Percentiles rank a stretch among this genome's conserved stretches.
Evolutionary conservation across 2,113 vertebrate species (phyloP).

Genomic region (Callorhinus ursinus): DNA sequence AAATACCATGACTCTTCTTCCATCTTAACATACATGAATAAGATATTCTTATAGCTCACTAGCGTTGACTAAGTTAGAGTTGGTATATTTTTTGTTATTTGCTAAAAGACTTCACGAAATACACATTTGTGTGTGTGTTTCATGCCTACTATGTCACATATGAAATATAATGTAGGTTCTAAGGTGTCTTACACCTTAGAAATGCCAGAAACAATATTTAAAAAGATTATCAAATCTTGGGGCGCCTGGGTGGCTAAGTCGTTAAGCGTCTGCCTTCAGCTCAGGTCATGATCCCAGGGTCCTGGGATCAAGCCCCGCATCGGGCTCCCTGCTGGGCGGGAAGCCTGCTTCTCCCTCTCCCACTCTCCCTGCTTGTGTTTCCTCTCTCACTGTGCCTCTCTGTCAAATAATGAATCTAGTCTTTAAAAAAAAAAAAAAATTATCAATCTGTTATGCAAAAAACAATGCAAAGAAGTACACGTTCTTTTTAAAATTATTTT

Average conservation of each 20-base stretch:
- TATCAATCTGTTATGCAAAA: background rate
- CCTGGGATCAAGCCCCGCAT: too few species aligned
- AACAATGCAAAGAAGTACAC: background rate
- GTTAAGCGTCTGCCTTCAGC: too few species aligned
- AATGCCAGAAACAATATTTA: background rate
- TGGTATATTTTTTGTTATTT: background rate
- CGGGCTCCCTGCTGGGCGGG: too few species aligned
- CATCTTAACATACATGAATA: background rate
- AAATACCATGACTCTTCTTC: background rate
- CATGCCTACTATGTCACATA: background rate
- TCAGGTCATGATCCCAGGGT: too few species aligned
- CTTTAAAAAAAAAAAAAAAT: slow-evolving; percentile 12
- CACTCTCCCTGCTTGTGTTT: too few species aligned
- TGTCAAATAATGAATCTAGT: too few species aligned
- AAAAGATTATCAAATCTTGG: background rate
- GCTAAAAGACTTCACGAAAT: background rate
- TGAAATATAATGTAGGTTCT: background rate
- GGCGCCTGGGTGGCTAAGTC: too few species aligned
- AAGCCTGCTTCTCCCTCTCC: too few species aligned
- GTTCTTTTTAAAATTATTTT: background rate
- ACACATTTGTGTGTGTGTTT: background rate
- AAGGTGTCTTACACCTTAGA: background rate
- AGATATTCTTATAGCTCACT: background rate
- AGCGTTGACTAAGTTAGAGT: background rate
- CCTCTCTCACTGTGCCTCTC: too few species aligned